Percentiles rank a stretch among this genome's conserved stretches.
These are phyloP conservation scores for Paramacrobiotus metropolitanus DNA, from an alignment of 1,140 invertebrate genomes.

Conservation along the genomic window DNA sequence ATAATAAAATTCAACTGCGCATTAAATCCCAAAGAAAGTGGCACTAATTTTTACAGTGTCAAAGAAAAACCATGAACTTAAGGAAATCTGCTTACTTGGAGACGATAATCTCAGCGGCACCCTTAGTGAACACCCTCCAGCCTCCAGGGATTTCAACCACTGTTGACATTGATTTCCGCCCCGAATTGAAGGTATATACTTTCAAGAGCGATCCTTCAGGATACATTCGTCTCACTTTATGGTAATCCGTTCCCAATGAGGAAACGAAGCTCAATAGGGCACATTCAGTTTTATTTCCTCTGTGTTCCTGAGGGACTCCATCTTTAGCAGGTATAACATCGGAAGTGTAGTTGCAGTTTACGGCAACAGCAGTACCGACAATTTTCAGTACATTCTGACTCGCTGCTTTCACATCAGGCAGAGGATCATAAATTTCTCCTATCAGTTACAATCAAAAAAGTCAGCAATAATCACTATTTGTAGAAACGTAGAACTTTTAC, in stretches of 20 bases:
- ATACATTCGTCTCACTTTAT: neutral
- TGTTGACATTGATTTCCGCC: constrained; percentile 19
- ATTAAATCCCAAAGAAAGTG: too few species aligned
- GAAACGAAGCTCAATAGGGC: neutral
- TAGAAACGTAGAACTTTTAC: constrained; percentile 15
- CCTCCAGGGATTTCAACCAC: constrained; percentile 15
- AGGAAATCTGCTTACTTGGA: constrained; percentile 10
- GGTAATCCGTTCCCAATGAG: neutral
- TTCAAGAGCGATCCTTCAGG: constrained; percentile 2
- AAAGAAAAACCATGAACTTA: too few species aligned
- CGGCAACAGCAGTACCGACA: constrained; percentile 17
- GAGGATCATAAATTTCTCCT: too few species aligned
- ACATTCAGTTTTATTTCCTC: constrained; percentile 11
- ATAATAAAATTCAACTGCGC: too few species aligned
- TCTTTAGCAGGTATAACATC: constrained; percentile 16
- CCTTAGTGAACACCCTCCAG: constrained; percentile 19
- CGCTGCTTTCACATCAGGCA: too few species aligned
- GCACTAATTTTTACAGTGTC: too few species aligned
- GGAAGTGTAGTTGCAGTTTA: constrained; percentile 18
- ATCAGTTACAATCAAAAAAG: too few species aligned
- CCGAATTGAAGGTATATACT: constrained; percentile 22
- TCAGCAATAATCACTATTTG: too few species aligned
- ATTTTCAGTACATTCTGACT: constrained; percentile 16
- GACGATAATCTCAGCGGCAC: constrained; percentile 21
- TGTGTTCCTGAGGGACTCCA: constrained; percentile 14